Base-by-base conservation (phyloP, 2,888 invertebrate genomes). In the Asteroscopus sphinx region DNA sequence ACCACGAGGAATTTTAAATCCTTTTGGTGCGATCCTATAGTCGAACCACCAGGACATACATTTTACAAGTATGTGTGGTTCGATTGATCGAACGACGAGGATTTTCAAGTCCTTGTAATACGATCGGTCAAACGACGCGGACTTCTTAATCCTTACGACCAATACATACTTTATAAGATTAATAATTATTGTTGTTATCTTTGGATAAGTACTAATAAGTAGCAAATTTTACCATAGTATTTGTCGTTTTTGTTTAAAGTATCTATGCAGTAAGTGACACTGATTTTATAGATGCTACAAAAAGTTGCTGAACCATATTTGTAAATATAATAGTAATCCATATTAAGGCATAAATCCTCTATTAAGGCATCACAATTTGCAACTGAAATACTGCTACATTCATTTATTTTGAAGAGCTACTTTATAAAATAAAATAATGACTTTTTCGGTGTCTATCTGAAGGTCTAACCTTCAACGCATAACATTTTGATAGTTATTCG, bases 381-480 rank as follows among this genome's bases (percentile, higher is more conserved):
- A 28, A 28, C 1, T 3, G 2, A 8, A 54, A 26, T 12, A 37
- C 9, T 40, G 5, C 17, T 35, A 9, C 37, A 28, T 11, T 40
- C 6, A 15, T 25, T 37, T 11, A 30, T 30, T 17, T 46, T 45
- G 12, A 52, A 6, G 36, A n/a, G n/a, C n/a, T 15, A 37, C 25
- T 42, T 25, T 55, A 37, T 35, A 63, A 25, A 64, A 46, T 64
- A 53, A 17, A 37, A 12, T 68, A 47, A 61, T 42, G 13, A 39
- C 26, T 53, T 49, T 65, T 70, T 74, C 13, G 48, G 49, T 51
- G 41, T 60, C 53, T 61, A 56, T 66, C 49, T 72, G 60, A 74
- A 82, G 79, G 77, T 76, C 44, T 60, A 55, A 71, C 85, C 83
- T 87, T 83, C 73, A 67, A 55, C 54, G 55, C 60, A 71, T 64